These are phyloP conservation scores for Apomyelois bistriatella DNA, from an alignment of 2,888 invertebrate genomes.

Conservation along the genomic window DNA sequence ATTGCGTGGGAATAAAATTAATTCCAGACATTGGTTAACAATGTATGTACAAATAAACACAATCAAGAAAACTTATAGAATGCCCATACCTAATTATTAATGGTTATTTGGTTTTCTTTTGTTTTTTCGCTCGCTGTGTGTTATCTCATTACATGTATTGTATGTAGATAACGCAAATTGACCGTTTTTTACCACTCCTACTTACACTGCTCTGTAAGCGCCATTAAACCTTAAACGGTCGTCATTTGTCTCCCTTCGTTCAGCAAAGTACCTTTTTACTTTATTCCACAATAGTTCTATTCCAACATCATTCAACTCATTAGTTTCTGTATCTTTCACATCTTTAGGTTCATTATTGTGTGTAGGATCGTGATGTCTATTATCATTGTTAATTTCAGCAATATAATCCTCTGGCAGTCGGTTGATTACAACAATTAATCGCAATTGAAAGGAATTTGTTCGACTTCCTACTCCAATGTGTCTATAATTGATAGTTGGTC, in stretches of 20 bases:
- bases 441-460: conserved; percentile 73
- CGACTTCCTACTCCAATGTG: conserved; percentile 55
- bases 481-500: conserved; percentile 26
- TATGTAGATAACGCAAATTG: conserved; percentile 8
- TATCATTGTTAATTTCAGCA: conserved; percentile 67
- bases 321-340: conserved; percentile 31
- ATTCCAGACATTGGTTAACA: too few relatives aligned
- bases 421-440: conserved; percentile 76
- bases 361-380: conserved; percentile 34
- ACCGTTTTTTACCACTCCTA: conserved; percentile 21
- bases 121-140: neutral
- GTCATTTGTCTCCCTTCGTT: conserved; percentile 52
- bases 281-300: conserved; percentile 37
- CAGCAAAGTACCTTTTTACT: conserved; percentile 50
- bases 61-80: too few relatives aligned
- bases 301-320: conserved; percentile 18
- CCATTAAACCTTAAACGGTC: conserved; percentile 51
- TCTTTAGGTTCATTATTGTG: conserved; percentile 30
- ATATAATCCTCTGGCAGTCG: conserved; percentile 67
- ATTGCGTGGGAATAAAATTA: neutral
- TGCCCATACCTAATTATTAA: too few relatives aligned
- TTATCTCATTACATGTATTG: conserved; percentile 6
- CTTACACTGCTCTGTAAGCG: conserved; percentile 43
- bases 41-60: too few relatives aligned
- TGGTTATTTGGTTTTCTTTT: neutral